These are phyloP conservation scores for Lota lota DNA, from an alignment of 2,113 vertebrate species.

Conservation along the genomic window DNA sequence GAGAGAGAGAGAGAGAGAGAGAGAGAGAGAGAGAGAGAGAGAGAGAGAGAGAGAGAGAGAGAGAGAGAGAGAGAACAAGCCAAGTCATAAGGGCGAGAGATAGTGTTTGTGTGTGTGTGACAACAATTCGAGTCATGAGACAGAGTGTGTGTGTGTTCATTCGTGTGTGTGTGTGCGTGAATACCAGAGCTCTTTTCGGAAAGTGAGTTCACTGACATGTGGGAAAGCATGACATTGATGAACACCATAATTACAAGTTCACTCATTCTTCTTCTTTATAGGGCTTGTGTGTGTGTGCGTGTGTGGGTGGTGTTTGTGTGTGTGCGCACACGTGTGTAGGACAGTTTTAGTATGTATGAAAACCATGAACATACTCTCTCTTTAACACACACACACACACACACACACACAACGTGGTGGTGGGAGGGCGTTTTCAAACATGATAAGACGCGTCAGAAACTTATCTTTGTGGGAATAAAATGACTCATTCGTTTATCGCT, in stretches of 20 bases:
- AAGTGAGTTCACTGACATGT: neutral
- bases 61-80: too few species aligned
- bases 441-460: conserved; percentile 30
- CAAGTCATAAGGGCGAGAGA: neutral
- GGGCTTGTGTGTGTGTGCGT: neutral
- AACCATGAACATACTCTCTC: too few species aligned
- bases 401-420: neutral
- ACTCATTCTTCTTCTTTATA: neutral
- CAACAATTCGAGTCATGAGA: too few species aligned
- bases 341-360: too few species aligned
- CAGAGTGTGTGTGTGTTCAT: neutral
- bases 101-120: neutral
- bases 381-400: conserved; percentile 1
- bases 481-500: neutral
- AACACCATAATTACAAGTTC: conserved; percentile 11
- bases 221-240: conserved; percentile 5
- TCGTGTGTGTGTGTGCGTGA: neutral
- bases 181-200: neutral
- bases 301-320: conserved; percentile 6
- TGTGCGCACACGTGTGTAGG: conserved; percentile 3
- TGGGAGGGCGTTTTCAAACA: conserved; percentile 3
- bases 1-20: too few species aligned
- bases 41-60: too few species aligned
- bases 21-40: too few species aligned
- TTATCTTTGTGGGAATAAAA: conserved; percentile 13